Conservation (phyloP, 1,140 invertebrate genomes). For the Calephelis virginiensis region DNA sequence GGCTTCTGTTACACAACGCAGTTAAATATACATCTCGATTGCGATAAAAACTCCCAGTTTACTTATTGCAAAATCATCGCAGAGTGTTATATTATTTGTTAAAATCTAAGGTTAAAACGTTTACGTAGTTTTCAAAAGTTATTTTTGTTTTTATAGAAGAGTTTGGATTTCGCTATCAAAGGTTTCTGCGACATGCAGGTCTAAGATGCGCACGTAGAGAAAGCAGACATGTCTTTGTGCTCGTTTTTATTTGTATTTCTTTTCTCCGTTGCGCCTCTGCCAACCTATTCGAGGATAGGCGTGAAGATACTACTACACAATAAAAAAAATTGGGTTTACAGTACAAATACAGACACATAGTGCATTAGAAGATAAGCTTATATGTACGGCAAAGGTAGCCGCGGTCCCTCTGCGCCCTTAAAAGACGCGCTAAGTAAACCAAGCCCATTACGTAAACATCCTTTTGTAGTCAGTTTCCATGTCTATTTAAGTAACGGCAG, state of each 20-base stretch:
- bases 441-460: conserved; percentile 10
- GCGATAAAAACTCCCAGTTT: conserved; percentile 10
- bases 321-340: no score
- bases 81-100: conserved; percentile 13
- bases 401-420: background rate
- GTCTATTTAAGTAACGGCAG: background rate
- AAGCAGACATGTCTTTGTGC: no score
- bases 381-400: conserved; percentile 5
- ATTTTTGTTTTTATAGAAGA: no score
- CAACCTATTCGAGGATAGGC: no score
- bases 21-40: conserved; percentile 15
- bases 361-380: background rate
- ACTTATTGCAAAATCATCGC: conserved; percentile 8
- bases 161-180: no score
- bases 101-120: conserved; percentile 1
- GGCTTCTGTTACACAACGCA: conserved; percentile 16
- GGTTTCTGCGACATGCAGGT: no score
- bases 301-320: no score
- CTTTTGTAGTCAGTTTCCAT: conserved; percentile 9
- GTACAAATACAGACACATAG: no score
- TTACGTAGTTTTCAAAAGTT: background rate
- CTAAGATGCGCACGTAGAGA: no score
- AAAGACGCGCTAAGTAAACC: conserved; percentile 5
- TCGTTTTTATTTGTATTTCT: no score
- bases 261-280: no score